A percentile compares a stretch with the other conserved stretches of the same genome.
Conservation (phyloP, 2,888 invertebrate genomes). For the Meloe dianella region DNA sequence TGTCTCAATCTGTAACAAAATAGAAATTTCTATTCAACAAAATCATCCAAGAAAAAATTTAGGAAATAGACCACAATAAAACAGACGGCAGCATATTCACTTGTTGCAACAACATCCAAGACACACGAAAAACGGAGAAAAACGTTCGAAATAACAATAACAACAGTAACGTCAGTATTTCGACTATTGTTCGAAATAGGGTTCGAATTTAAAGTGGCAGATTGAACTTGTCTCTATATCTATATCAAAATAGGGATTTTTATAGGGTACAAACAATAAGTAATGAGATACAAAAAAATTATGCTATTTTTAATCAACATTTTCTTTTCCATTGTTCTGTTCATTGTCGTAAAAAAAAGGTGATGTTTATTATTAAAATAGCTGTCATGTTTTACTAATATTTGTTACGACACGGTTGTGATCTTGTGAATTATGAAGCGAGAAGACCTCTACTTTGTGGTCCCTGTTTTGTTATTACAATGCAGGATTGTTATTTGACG, state of each 20-base stretch:
- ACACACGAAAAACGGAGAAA: background rate
- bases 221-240: background rate
- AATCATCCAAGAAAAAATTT: background rate
- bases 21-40: background rate
- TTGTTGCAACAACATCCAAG: constrained; percentile 1
- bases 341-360: constrained; percentile 17
- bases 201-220: background rate
- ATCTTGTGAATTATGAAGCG: constrained; percentile 23
- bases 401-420: constrained; percentile 21
- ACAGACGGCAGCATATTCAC: background rate
- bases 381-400: constrained; percentile 27
- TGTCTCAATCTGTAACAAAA: background rate
- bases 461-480: constrained; percentile 16
- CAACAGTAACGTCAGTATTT: background rate
- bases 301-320: background rate
- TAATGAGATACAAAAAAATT: background rate
- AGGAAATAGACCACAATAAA: background rate
- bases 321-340: background rate
- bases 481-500: constrained; percentile 36
- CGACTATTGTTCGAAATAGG: background rate
- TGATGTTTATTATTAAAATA: constrained; percentile 25
- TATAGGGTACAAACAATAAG: background rate
- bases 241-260: background rate
- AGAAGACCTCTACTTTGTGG: background rate
- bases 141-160: background rate